A percentile compares a stretch with the other conserved stretches of the same genome.
phyloP scores from a whole-genome alignment of 2,797 vertebrate species.

The Channa striata region DNA sequence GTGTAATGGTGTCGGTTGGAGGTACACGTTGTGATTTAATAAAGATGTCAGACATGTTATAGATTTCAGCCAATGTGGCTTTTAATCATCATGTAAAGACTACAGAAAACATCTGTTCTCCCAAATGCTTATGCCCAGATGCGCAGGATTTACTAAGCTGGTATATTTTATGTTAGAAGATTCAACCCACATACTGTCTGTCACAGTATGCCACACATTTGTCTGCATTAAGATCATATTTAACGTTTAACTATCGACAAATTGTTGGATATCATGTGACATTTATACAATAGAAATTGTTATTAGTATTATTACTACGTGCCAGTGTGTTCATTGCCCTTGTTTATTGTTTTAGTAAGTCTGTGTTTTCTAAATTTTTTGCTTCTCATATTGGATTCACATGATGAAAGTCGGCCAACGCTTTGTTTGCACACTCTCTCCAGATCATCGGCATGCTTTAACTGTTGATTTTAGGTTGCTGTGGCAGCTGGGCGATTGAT shows the following conservation, averaged over 20 bases:
- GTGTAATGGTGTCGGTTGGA: not conserved
- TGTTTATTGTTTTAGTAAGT: constrained; percentile 2
- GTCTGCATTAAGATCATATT: not conserved
- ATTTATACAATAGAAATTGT: too few relatives aligned
- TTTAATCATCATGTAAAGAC: constrained; percentile 2
- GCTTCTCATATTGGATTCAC: constrained; percentile 9
- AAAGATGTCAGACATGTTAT: too few relatives aligned
- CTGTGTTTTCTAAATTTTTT: constrained; percentile 16
- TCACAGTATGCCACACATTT: not conserved
- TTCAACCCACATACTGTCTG: not conserved
- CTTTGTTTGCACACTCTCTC: constrained; percentile 18
- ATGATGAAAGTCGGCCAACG: not conserved
- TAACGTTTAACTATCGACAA: not conserved
- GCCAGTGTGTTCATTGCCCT: not conserved
- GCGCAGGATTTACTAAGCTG: not conserved
- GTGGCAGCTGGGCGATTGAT: constrained; percentile 62
- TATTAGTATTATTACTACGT: not conserved
- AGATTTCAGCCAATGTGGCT: not conserved
- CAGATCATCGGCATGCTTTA: constrained; percentile 30
- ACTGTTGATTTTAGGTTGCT: constrained; percentile 63
- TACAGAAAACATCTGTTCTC: not conserved
- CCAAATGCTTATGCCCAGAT: not conserved
- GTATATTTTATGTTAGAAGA: not conserved
- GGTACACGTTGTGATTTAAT: too few relatives aligned
- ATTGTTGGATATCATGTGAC: not conserved